Conservation (phyloP, 2,797 vertebrate genomes). For the Smutsia gigantea region DNA sequence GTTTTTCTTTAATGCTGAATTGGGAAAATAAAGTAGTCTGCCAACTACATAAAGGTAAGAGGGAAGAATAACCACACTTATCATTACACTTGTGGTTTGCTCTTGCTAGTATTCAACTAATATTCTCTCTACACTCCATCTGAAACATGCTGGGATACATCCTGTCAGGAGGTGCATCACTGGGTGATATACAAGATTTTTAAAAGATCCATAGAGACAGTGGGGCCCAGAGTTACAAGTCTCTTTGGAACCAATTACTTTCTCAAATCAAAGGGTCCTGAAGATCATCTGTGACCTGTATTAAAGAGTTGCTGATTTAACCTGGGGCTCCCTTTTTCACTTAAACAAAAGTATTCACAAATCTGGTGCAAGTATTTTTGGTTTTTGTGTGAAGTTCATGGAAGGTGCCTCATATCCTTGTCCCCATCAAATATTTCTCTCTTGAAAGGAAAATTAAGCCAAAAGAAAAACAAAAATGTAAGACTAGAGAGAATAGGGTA, state of each 20-base stretch:
- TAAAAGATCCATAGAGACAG: not conserved
- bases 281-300: not conserved
- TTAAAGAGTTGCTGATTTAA: not conserved
- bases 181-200: not conserved
- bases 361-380: not conserved
- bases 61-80: not conserved
- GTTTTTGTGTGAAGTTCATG: not conserved
- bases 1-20: constrained; percentile 26
- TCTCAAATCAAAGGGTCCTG: not conserved
- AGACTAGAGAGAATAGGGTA: not conserved
- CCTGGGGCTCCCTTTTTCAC: not conserved
- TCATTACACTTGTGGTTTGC: not conserved
- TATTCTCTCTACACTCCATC: not conserved
- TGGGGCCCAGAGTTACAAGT: not conserved
- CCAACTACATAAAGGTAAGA: not conserved
- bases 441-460: not conserved
- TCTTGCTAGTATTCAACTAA: constrained; percentile 38
- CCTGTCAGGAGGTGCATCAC: not conserved
- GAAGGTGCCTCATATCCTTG: not conserved
- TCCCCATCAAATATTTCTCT: constrained; percentile 13
- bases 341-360: not conserved
- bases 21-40: not conserved
- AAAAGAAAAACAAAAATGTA: not conserved
- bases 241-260: constrained; percentile 49
- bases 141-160: not conserved